phyloP scores from a whole-genome alignment of 1,140 invertebrate genomes.

The Sweltsa coloradensis region DNA sequence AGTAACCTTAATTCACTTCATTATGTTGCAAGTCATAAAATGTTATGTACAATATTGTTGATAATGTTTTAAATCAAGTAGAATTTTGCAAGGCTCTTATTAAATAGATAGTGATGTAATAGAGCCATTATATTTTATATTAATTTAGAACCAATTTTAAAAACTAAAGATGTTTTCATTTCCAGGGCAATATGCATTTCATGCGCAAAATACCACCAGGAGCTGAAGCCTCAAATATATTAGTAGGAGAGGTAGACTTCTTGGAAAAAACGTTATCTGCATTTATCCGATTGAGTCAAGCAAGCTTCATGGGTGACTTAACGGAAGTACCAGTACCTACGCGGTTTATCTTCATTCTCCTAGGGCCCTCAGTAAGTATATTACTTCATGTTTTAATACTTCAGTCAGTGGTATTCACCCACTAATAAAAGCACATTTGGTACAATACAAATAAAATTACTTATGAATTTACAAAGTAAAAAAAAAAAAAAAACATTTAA shows the following conservation, averaged over 20 bases:
- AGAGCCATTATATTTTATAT: too few relatives aligned
- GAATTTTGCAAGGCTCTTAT: too few relatives aligned
- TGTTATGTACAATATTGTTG: too few relatives aligned
- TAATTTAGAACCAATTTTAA: too few relatives aligned
- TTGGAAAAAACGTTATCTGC: conserved; percentile 81
- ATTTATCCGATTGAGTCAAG: conserved; percentile 83
- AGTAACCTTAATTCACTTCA: too few relatives aligned
- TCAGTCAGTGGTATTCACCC: too few relatives aligned
- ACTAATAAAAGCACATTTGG: not conserved
- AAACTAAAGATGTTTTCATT: conserved; percentile 14
- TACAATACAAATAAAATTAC: too few relatives aligned
- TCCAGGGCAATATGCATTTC: conserved; percentile 77
- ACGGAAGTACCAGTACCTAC: conserved; percentile 97
- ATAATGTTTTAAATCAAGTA: too few relatives aligned
- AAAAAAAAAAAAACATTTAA: not conserved
- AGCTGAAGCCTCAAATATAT: conserved; percentile 92
- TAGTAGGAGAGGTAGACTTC: conserved; percentile 97
- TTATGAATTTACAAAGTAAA: too few relatives aligned
- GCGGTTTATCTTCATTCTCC: conserved; percentile 86
- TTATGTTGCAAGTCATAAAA: too few relatives aligned
- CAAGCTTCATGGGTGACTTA: conserved; percentile 82
- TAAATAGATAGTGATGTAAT: too few relatives aligned
- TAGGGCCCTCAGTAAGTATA: conserved; percentile 69
- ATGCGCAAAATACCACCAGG: conserved; percentile 96
- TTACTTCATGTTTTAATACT: not conserved